Evolutionary conservation across 2,113 vertebrate species (phyloP).

Genomic region (Manacus vitellinus): DNA sequence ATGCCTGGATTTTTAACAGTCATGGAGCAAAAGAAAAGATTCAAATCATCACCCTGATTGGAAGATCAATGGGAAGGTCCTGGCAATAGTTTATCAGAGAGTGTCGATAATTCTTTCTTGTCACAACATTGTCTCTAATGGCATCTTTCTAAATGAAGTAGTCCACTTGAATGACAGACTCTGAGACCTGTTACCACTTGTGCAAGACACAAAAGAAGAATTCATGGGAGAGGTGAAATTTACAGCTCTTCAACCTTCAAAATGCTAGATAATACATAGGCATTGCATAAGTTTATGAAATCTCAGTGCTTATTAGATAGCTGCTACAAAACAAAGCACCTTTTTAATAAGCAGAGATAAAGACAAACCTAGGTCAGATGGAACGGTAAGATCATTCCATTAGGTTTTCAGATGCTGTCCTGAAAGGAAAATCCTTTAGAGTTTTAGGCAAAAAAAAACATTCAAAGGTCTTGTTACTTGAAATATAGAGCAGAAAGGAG

Average conservation of each 20-base stretch:
- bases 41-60: background rate
- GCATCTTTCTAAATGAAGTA: background rate
- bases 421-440: background rate
- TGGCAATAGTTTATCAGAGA: background rate
- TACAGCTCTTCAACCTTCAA: background rate
- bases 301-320: background rate
- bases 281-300: background rate
- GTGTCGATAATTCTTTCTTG: background rate
- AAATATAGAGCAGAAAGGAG: background rate
- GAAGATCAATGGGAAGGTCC: background rate
- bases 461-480: background rate
- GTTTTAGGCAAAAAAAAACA: background rate
- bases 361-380: background rate
- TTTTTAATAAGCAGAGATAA: background rate
- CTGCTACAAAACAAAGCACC: background rate
- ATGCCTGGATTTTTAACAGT: background rate
- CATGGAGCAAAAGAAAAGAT: background rate
- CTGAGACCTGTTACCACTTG: background rate
- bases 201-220: background rate
- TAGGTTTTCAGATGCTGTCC: background rate
- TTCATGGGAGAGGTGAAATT: background rate
- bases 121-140: background rate
- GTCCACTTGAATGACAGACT: background rate
- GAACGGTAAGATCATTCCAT: background rate
- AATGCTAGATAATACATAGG: background rate